Evolutionary conservation across 1,140 invertebrate species (phyloP), one percentile per base, ranked within the genome.

Genomic region (Mercenaria mercenaria): DNA sequence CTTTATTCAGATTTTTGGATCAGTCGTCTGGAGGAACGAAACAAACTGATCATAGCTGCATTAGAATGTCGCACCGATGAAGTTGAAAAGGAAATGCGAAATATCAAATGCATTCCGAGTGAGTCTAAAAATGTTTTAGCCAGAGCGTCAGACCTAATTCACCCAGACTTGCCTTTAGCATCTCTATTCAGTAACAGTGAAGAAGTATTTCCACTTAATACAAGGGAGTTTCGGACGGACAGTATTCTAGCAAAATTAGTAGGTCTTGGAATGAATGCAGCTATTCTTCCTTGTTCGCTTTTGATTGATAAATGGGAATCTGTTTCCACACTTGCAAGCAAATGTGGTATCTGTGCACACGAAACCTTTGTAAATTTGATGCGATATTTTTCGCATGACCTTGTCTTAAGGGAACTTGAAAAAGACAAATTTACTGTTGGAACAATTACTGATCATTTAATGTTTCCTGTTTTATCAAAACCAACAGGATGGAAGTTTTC

Each of bases 401-500:
- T 0, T 18, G 64, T 56, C 6, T 41, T 47, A 41, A 39, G n/a
- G 10, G 37, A 76, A 20, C 32, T 81, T 26, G 39, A 72, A 43
- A 50, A 50, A 29, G 15, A 52, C 34, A 23, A 59, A 32, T 50
- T 76, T 0, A 29, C 72, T 15, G 23, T 76, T 23, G 3, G 74
- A 13, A 20, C n/a, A 39, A 0, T 93, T 20, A 41, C n/a, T 18
- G 37, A 89, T 18, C 69, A 80, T 41, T 43, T 52, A 29, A 91
- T 93, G 83, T 47, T 93, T 18, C 91, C 91, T 34, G 90, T 91
- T 10, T 43, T 85, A 29, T n/a, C 29, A 34, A 89, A 74, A 69
- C 91, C 89, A 64, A 13, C 32, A 0, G 47, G 77, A 11, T 92
- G 92, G 92, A 39, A 59, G n/a, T 90, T 91, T 59, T 50, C 81